Percentiles rank a stretch among this genome's conserved stretches.
phyloP scores from a whole-genome alignment of 2,888 invertebrate species.

The Fabriciana adippe region DNA sequence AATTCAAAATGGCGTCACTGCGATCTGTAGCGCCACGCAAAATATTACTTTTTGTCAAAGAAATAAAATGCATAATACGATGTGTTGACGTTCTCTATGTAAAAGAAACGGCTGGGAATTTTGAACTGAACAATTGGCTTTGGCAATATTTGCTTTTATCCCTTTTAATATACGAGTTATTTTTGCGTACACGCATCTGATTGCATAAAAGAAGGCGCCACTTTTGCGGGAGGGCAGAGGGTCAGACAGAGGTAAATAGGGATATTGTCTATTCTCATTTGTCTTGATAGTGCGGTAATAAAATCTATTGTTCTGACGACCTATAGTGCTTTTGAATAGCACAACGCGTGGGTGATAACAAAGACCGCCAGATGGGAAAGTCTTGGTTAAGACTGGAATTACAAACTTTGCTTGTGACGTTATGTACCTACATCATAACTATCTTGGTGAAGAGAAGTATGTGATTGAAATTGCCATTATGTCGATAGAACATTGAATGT shows the following conservation, averaged over 20 bases:
- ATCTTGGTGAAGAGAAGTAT: conserved; percentile 1
- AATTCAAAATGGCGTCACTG: conserved; percentile 67
- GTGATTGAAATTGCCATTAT: background rate
- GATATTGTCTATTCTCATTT: conserved; percentile 77
- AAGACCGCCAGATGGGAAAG: conserved; percentile 43
- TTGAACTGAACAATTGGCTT: conserved; percentile 60
- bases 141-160: conserved; percentile 65
- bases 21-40: conserved; percentile 44
- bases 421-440: conserved; percentile 14
- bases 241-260: conserved; percentile 72
- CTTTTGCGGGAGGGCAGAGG: conserved; percentile 65
- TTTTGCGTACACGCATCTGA: conserved; percentile 50
- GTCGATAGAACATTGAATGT: background rate
- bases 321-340: conserved; percentile 43
- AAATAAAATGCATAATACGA: conserved; percentile 42
- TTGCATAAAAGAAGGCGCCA: conserved; percentile 70
- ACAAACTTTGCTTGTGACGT: conserved; percentile 29
- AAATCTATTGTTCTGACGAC: conserved; percentile 63
- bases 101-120: conserved; percentile 73
- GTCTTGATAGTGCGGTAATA: conserved; percentile 74
- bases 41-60: conserved; percentile 46
- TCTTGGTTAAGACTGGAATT: conserved; percentile 43
- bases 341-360: conserved; percentile 47
- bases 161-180: conserved; percentile 47
- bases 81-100: conserved; percentile 58